phyloP scores from a whole-genome alignment of 1,140 invertebrate genomes.

The Drosophila erecta region DNA sequence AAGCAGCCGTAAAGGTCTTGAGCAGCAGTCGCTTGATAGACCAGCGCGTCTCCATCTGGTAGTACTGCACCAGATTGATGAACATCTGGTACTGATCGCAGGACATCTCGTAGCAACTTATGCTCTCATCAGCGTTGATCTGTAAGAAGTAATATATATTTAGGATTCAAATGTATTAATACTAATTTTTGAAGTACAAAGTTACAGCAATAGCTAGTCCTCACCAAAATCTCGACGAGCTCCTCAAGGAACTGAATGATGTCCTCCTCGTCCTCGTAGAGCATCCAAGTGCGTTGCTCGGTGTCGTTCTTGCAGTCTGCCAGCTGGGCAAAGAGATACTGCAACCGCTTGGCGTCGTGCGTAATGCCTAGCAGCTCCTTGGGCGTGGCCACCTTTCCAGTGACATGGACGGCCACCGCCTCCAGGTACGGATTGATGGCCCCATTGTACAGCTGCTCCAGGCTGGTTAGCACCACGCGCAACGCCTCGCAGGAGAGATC shows the following conservation, averaged over 20 bases:
- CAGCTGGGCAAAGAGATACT: slow-evolving; percentile 92
- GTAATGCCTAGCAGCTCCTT: slow-evolving; percentile 85
- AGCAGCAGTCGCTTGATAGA: slow-evolving; percentile 92
- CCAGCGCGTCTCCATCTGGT: slow-evolving; percentile 96
- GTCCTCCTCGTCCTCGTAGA: slow-evolving; percentile 95
- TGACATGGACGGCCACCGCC: slow-evolving; percentile 79
- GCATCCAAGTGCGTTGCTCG: slow-evolving; percentile 96
- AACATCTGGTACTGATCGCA: slow-evolving; percentile 91
- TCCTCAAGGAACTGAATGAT: slow-evolving; percentile 94
- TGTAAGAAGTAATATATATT: slow-evolving; percentile 72
- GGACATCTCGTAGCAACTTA: slow-evolving; percentile 91
- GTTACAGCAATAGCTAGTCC: slow-evolving; percentile 20
- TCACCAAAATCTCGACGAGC: slow-evolving; percentile 93
- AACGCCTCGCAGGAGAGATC: slow-evolving; percentile 94
- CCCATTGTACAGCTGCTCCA: slow-evolving; percentile 87
- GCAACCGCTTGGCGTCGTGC: slow-evolving; percentile 91
- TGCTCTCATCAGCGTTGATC: slow-evolving; percentile 93
- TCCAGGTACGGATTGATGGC: slow-evolving; percentile 86
- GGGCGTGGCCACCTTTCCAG: slow-evolving; percentile 80
- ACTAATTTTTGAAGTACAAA: too few species aligned
- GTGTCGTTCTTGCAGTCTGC: slow-evolving; percentile 96
- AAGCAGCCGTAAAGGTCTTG: slow-evolving; percentile 94
- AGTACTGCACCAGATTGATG: slow-evolving; percentile 92
- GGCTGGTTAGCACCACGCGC: slow-evolving; percentile 90
- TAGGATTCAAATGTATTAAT: background rate